These are phyloP conservation scores for Turritopsis dohrnii DNA, from an alignment of 30 jellyfish, hydroid and myxozoan genomes.

Conservation along the genomic window DNA sequence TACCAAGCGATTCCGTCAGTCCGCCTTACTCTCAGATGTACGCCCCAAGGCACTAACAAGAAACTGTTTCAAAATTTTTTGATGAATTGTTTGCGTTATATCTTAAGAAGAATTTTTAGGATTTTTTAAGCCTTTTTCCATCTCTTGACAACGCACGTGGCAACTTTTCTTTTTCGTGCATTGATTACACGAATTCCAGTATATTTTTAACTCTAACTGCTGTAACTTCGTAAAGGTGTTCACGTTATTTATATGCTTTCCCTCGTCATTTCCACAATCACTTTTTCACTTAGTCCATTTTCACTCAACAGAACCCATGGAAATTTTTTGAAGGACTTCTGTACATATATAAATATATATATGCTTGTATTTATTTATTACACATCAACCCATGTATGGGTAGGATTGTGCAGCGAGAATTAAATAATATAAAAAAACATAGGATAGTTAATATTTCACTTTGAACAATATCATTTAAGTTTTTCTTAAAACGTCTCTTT, in stretches of 20 bases:
- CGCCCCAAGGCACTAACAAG: slow-evolving; percentile 1
- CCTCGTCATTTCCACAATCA: background rate
- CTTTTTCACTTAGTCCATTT: background rate
- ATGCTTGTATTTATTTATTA: background rate
- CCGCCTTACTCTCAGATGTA: slow-evolving; percentile 22
- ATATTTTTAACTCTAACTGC: too few species aligned
- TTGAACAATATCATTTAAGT: background rate
- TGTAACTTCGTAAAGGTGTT: too few species aligned
- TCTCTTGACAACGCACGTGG: background rate
- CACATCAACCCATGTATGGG: background rate
- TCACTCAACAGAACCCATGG: background rate
- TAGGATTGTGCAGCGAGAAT: background rate
- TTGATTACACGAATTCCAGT: background rate
- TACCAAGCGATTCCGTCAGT: slow-evolving; percentile 26
- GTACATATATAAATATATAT: background rate
- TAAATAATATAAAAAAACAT: background rate
- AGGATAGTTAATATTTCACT: background rate
- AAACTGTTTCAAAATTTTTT: background rate
- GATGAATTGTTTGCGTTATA: background rate
- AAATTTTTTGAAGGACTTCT: background rate
- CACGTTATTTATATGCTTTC: background rate
- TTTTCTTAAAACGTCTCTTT: background rate
- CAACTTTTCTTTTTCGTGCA: background rate
- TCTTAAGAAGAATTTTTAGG: background rate
- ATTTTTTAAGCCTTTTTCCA: background rate